These are phyloP conservation scores for Pachycephala philippinensis DNA, from an alignment of 2,113 vertebrate species.

Conservation along the genomic window DNA sequence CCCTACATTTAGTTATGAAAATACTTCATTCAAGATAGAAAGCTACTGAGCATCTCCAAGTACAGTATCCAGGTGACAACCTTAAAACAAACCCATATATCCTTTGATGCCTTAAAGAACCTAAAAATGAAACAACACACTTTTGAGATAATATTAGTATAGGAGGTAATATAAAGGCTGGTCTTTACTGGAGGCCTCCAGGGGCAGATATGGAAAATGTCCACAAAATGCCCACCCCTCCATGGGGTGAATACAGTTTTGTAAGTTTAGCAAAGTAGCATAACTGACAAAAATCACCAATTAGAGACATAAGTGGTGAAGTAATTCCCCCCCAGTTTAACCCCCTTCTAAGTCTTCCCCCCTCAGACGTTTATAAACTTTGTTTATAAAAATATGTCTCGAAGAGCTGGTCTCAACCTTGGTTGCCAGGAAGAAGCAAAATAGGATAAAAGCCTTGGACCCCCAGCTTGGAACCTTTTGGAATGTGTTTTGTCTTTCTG, in stretches of 20 bases:
- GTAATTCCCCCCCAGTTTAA: background rate
- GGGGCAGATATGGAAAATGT: background rate
- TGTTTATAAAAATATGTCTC: background rate
- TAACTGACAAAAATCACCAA: background rate
- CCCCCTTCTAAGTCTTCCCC: background rate
- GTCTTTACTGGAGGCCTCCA: background rate
- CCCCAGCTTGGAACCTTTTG: background rate
- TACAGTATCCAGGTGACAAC: background rate
- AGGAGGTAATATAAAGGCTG: background rate
- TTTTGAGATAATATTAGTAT: background rate
- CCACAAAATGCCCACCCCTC: background rate
- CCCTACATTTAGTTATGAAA: background rate
- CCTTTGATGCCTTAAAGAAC: background rate
- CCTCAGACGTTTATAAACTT: background rate
- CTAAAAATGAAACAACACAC: background rate
- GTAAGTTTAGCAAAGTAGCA: background rate
- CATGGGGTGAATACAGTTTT: background rate
- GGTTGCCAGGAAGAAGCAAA: background rate
- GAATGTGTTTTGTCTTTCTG: background rate
- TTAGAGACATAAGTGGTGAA: background rate
- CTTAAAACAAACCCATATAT: background rate
- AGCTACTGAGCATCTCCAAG: background rate
- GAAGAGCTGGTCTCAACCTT: background rate
- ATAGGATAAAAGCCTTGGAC: background rate
- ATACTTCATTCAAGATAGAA: background rate